Base-by-base conservation (phyloP, 2,113 vertebrate genomes). In the Saguinus imperator region DNA sequence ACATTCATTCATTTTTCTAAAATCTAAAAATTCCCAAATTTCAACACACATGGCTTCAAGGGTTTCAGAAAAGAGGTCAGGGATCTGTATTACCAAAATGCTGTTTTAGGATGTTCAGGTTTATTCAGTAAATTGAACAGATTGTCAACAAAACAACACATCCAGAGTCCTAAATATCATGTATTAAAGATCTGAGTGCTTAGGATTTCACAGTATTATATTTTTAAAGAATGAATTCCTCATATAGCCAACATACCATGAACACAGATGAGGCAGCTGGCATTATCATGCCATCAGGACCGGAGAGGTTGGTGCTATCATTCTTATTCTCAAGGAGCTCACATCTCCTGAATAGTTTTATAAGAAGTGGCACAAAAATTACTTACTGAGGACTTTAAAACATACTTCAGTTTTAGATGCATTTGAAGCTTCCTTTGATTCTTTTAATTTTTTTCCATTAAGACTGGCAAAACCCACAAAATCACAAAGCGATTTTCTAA, bases 391-490 rank as follows among this genome's bases (percentile, higher is more conserved):
- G 52, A 13, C n/a, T 83, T 85, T 85, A 32, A 86, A 81, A 48
- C 79, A 37, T 48, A n/a, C 4, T 45, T 81, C 97, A 75, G 16
- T 68, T 95, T 91, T 83, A 85, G 37, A n/a, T 58, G n/a, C 66
- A 96, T 70, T 82, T 64, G 87, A 98, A 94, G 87, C 1, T 77
- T 81, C 94, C 40, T 92, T 73, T 88, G 55, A 48, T 89, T 87
- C 57, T 97, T 96, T 96, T 92, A 21, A 40, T 94, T 97, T 82
- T 93, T 91, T 83, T 52, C 87, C 45, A 91, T 6, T 91, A 92
- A 89, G 57, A 88, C 81, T 82, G 77, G 7, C 45, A 88, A 0
- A 95, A 94, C 43, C 77, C 73, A 43, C 83, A 0, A 95, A 94
- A 45, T 80, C 80, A 50, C 83, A 89, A 79, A 73, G 40, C 3